phyloP scores from a whole-genome alignment of 2,888 invertebrate genomes.

The Mesopsocus fuscifrons region DNA sequence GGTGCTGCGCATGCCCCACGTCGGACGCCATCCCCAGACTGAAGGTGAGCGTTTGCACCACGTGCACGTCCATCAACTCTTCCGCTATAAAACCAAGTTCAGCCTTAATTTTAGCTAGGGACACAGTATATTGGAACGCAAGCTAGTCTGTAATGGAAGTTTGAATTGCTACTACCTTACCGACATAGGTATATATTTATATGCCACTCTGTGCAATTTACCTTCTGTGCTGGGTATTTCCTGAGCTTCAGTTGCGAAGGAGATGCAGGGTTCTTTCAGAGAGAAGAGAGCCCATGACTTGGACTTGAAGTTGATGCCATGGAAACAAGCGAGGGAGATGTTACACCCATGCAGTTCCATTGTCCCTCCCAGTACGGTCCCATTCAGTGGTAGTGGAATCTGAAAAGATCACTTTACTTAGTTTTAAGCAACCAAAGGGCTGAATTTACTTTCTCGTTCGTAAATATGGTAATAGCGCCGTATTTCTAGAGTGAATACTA shows the following conservation, averaged over 20 bases:
- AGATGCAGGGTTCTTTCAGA: constrained; percentile 78
- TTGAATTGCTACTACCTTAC: too few species aligned
- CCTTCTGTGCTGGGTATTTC: constrained; percentile 53
- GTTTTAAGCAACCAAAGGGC: too few species aligned
- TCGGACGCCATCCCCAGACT: constrained; percentile 52
- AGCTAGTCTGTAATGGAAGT: too few species aligned
- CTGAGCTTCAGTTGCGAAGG: constrained; percentile 84
- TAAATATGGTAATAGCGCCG: too few species aligned
- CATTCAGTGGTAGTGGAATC: constrained; percentile 23
- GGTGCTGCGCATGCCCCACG: constrained; percentile 40
- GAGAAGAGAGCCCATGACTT: constrained; percentile 95
- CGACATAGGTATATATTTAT: too few species aligned
- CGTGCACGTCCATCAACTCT: constrained; percentile 47
- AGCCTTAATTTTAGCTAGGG: too few species aligned
- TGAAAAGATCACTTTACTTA: constrained; percentile 13
- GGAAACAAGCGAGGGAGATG: constrained; percentile 90
- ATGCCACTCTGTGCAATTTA: too few species aligned
- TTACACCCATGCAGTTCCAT: constrained; percentile 78
- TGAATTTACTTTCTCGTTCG: too few species aligned
- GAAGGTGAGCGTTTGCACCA: constrained; percentile 80
- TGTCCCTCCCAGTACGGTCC: constrained; percentile 71
- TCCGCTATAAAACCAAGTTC: constrained; percentile 22
- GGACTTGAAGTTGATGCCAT: constrained; percentile 89
- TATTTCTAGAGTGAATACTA: too few species aligned
- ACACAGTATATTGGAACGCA: too few species aligned